Percentiles rank a stretch among this genome's conserved stretches.
phyloP scores from a whole-genome alignment of 1,140 invertebrate genomes.

The Triops longicaudatus region DNA sequence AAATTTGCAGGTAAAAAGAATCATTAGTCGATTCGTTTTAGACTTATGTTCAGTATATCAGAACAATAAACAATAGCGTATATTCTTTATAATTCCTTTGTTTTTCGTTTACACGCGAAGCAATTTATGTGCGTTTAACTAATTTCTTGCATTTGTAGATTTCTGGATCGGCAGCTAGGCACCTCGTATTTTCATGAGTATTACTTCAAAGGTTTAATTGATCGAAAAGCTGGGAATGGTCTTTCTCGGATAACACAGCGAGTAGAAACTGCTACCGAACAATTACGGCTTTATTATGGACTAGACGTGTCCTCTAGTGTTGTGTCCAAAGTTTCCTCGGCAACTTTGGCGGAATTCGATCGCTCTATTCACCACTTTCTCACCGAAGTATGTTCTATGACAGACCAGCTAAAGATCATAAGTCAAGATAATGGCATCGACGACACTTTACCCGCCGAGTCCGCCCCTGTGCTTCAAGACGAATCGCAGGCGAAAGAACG shows the following conservation, averaged over 20 bases:
- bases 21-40: too few species aligned
- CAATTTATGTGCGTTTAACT: neutral
- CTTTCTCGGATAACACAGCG: slow-evolving; percentile 42
- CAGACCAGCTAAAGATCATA: neutral
- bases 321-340: slow-evolving; percentile 20
- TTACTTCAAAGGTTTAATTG: slow-evolving; percentile 58
- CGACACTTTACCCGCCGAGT: neutral
- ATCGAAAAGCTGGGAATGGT: slow-evolving; percentile 47
- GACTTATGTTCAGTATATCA: too few species aligned
- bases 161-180: slow-evolving; percentile 70
- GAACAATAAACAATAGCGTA: neutral
- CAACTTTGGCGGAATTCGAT: slow-evolving; percentile 33
- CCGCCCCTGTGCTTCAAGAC: neutral
- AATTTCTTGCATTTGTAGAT: slow-evolving; percentile 38
- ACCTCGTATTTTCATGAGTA: slow-evolving; percentile 76
- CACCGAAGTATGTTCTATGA: neutral
- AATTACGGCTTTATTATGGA: neutral
- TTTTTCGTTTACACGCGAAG: too few species aligned
- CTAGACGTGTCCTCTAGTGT: neutral
- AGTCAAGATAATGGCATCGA: neutral
- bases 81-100: too few species aligned
- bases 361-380: neutral
- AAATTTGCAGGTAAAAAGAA: slow-evolving; percentile 62
- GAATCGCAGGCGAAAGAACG: neutral
- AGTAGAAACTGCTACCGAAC: neutral